Base-by-base conservation (phyloP, 2,113 vertebrate genomes). In the Tylochromis polylepis region DNA sequence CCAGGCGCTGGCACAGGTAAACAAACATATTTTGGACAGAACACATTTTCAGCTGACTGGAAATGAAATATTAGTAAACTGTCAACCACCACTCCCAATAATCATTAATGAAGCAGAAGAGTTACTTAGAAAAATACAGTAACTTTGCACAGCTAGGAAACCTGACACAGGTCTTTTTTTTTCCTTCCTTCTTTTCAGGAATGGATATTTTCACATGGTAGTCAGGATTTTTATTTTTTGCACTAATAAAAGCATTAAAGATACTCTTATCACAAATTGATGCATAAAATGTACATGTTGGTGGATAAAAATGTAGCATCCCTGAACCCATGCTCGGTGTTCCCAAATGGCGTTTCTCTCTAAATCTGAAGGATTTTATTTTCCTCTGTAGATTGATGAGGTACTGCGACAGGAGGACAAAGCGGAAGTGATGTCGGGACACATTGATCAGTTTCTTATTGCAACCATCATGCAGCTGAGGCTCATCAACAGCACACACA, bases 371-470 rank as follows among this genome's bases (percentile, higher is more conserved):
- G 24, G 24, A 11, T 11, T 29, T 29, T 75, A 7, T 38, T 24
- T 82, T 81, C 22, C 22, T 55, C 56, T 16, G 5, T 89, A 99
- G 99, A 99, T 99, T 8, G 99, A 99, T 79, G 99, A 99, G 83
- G 98, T 99, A 75, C 93, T 99, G 89, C 97, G 98, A 78, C 98
- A 99, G 90, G 97, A 99, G 86, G 98, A 99, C 94, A 99, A 99
- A 94, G 98, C 98, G 0, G 98, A 99, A 92, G 98, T 97, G 11
- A 99, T 99, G 98, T 99, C 99, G 5, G 98, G 98, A 84, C 98
- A 99, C 93, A 99, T 99, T 3, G 99, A 99, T 88, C 99, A 99
- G 84, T 99, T 99, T 95, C 97, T 99, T 60, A 99, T 99, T 86
- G 98, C 98, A 56, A 99, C 98, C 0, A 97, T 99, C 91, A 99